Percentiles rank a stretch among this genome's conserved stretches.
Conservation (phyloP, 2,113 vertebrate species). For the Salvelinus sp. region DNA sequence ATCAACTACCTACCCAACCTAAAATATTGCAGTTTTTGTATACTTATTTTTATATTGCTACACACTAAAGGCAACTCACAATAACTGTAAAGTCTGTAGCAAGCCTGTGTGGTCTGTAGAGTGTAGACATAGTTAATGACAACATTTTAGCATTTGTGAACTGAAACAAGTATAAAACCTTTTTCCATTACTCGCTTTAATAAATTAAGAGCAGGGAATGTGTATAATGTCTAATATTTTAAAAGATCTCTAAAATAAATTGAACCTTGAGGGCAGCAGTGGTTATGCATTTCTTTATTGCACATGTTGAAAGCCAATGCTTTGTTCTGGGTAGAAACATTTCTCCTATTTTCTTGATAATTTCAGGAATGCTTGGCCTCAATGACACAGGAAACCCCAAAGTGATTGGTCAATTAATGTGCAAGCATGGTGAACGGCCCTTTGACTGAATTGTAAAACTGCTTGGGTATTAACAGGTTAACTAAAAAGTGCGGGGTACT, state of each 20-base stretch:
- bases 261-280: background rate
- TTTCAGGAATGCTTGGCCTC: background rate
- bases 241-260: conserved; percentile 7
- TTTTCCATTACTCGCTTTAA: conserved; percentile 1
- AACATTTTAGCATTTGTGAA: no score
- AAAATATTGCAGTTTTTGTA: background rate
- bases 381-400: background rate
- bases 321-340: background rate
- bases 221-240: background rate
- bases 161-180: background rate
- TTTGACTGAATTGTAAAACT: conserved; percentile 25
- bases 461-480: conserved; percentile 39
- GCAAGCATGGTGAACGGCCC: background rate
- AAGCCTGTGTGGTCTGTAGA: background rate
- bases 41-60: conserved; percentile 2
- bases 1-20: background rate
- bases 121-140: background rate
- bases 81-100: background rate
- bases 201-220: background rate
- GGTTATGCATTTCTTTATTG: background rate
- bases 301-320: no score
- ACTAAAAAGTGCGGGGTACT: conserved; percentile 38
- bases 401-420: no score
- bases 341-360: no score
- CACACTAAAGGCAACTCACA: background rate